phyloP scores from a whole-genome alignment of 1,140 invertebrate species.

The Zophobas atratus region DNA sequence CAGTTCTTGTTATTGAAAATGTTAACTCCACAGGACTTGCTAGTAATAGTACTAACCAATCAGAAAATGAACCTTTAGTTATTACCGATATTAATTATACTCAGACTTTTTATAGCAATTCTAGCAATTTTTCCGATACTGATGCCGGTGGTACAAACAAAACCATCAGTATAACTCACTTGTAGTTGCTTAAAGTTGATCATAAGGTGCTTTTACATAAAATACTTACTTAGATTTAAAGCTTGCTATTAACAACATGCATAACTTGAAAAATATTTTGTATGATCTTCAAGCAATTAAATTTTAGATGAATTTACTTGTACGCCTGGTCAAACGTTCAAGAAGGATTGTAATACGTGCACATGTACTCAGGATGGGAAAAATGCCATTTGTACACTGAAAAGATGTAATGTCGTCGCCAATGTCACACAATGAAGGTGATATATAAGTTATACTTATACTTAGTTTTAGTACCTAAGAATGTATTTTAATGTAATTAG shows the following conservation, averaged over 20 bases:
- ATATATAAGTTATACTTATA: neutral
- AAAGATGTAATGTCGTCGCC: neutral
- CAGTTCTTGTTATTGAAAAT: conserved; percentile 1
- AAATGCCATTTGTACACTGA: conserved; percentile 68
- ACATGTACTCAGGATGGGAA: conserved; percentile 69
- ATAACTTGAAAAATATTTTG: conserved; percentile 1
- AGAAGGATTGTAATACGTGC: conserved; percentile 70
- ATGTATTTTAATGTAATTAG: conserved; percentile 2
- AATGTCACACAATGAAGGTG: conserved; percentile 9
- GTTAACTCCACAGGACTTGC: too few relatives aligned
- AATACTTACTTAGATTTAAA: neutral
- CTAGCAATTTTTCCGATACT: conserved; percentile 2
- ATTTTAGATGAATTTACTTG: conserved; percentile 53
- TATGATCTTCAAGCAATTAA: conserved; percentile 2
- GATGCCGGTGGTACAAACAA: conserved; percentile 17
- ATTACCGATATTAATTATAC: neutral
- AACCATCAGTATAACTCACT: neutral
- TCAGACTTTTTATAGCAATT: neutral
- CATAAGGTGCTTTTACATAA: too few relatives aligned
- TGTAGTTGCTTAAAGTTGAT: neutral
- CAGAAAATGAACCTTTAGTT: neutral
- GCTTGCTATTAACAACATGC: neutral
- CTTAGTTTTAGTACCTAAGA: conserved; percentile 10
- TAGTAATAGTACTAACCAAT: neutral
- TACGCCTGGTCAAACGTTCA: conserved; percentile 67